These are phyloP conservation scores for Psophia crepitans DNA, from an alignment of 2,113 vertebrate genomes.

Conservation along the genomic window DNA sequence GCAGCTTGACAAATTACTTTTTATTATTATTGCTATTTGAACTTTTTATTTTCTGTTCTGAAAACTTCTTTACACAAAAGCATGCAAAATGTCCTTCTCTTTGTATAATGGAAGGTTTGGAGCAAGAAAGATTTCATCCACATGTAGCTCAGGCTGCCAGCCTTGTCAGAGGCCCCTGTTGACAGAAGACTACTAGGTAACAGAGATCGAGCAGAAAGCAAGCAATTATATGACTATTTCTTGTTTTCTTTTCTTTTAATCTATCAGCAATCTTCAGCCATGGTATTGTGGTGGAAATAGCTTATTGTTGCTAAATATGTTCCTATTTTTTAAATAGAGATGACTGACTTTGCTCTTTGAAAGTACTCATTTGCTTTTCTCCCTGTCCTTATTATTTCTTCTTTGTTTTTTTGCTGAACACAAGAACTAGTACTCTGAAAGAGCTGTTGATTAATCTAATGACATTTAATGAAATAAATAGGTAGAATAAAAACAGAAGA, in stretches of 20 bases:
- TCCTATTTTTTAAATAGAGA: not conserved
- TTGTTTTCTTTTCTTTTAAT: not conserved
- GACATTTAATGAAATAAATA: conserved; percentile 19
- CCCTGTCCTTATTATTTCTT: not conserved
- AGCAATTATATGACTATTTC: not conserved
- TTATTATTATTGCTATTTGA: not conserved
- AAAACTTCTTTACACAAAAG: not conserved
- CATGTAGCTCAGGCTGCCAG: not conserved
- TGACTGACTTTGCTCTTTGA: not conserved
- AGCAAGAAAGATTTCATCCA: not conserved
- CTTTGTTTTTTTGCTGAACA: not conserved
- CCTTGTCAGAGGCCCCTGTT: not conserved
- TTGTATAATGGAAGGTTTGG: not conserved
- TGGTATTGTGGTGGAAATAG: not conserved
- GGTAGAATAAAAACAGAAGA: not conserved
- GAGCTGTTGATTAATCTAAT: not conserved
- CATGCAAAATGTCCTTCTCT: not conserved
- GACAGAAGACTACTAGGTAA: not conserved
- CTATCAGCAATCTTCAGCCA: not conserved
- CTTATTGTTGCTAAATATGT: not conserved
- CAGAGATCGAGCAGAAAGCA: not conserved
- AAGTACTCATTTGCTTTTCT: not conserved
- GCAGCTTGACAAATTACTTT: not conserved
- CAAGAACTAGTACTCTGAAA: conserved; percentile 3
- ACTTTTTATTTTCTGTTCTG: not conserved